A percentile compares a stretch with the other conserved stretches of the same genome.
These are phyloP conservation scores for Ennomos fuscantarius DNA, from an alignment of 2,888 invertebrate genomes.

Conservation along the genomic window DNA sequence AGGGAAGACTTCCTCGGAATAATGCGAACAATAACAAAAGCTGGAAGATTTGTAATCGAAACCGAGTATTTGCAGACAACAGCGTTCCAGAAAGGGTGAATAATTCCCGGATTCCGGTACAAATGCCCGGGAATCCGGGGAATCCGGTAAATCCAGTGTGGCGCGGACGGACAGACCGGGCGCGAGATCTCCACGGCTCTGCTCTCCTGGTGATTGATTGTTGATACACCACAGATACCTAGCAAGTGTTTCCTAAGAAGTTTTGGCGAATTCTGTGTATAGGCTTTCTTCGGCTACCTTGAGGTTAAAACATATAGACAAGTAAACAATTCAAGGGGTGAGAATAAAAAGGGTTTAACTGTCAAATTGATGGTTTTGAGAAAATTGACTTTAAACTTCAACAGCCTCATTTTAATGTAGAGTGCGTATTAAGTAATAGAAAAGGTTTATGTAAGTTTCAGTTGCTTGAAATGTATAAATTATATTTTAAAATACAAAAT, in stretches of 20 bases:
- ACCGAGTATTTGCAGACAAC: slow-evolving; percentile 47
- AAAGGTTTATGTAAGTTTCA: too few species aligned
- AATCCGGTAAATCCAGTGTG: slow-evolving; percentile 69
- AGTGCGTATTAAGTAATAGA: too few species aligned
- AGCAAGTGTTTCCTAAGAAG: slow-evolving; percentile 20
- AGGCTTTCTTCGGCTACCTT: neutral
- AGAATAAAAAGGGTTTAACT: too few species aligned
- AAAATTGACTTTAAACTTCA: too few species aligned
- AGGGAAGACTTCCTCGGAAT: slow-evolving; percentile 27
- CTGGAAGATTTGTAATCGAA: slow-evolving; percentile 58
- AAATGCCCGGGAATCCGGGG: slow-evolving; percentile 59
- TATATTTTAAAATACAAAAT: too few species aligned
- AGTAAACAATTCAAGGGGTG: neutral
- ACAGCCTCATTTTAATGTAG: too few species aligned
- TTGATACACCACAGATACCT: slow-evolving; percentile 23
- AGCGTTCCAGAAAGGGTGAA: slow-evolving; percentile 70
- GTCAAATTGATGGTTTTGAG: too few species aligned
- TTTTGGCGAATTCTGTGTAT: neutral
- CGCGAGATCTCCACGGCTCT: slow-evolving; percentile 47
- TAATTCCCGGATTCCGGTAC: slow-evolving; percentile 62
- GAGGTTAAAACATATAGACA: neutral
- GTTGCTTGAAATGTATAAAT: too few species aligned
- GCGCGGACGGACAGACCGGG: slow-evolving; percentile 61
- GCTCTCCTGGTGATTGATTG: slow-evolving; percentile 52
- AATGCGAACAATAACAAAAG: slow-evolving; percentile 40